Evolutionary conservation across 2,888 invertebrate species (phyloP).

Genomic region (Archips crataeganus): DNA sequence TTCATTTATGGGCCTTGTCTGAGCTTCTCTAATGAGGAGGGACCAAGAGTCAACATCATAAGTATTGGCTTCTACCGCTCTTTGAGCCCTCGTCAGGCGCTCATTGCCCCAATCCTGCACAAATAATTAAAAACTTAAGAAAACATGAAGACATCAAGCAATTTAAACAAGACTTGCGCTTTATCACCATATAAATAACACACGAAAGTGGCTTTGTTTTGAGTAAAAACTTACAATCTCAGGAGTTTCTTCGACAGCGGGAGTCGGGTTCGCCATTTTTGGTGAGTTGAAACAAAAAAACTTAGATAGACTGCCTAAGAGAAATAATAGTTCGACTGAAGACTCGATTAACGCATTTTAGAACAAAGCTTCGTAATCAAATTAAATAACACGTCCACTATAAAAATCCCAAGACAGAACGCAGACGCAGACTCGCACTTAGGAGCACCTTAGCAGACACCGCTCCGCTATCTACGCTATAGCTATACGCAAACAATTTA

Average conservation of each 20-base stretch:
- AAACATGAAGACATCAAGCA: neutral
- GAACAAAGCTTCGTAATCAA: neutral
- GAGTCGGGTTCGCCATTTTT: slow-evolving; percentile 45
- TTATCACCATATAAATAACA: neutral
- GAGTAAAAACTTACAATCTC: slow-evolving; percentile 66
- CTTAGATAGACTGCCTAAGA: neutral
- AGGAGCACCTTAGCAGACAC: too few relatives aligned
- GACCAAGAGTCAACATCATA: slow-evolving; percentile 99
- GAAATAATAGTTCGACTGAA: neutral
- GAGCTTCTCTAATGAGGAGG: slow-evolving; percentile 96
- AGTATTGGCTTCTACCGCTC: slow-evolving; percentile 93
- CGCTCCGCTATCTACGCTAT: too few relatives aligned
- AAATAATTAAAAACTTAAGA: slow-evolving; percentile 7
- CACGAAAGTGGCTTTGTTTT: neutral
- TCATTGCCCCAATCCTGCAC: slow-evolving; percentile 95
- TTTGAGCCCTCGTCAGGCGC: slow-evolving; percentile 92
- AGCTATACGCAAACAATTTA: too few relatives aligned
- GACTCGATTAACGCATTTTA: neutral
- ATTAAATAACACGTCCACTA: too few relatives aligned
- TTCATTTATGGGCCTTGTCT: slow-evolving; percentile 94
- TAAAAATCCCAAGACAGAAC: too few relatives aligned
- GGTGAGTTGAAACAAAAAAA: neutral
- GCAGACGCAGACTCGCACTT: too few relatives aligned
- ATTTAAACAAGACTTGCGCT: too few relatives aligned
- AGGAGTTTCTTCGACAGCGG: slow-evolving; percentile 59